These are phyloP conservation scores for Spea multiplicata DNA, from an alignment of 2,113 vertebrate genomes.

Conservation along the genomic window DNA sequence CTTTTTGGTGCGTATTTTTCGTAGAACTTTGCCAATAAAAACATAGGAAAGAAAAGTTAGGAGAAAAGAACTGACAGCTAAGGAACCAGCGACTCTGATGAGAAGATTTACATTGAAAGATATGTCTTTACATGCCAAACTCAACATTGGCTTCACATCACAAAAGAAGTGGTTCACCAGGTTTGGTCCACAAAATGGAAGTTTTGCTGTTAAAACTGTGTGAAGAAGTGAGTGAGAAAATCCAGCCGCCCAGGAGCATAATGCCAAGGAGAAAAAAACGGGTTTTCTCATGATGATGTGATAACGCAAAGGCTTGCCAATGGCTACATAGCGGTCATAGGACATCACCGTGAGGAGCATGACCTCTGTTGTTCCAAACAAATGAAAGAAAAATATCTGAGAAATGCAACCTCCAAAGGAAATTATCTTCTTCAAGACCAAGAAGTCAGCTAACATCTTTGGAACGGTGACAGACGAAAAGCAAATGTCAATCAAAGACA, in stretches of 20 bases:
- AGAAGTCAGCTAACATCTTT: constrained; percentile 31
- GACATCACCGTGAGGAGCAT: constrained; percentile 19
- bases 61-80: constrained; percentile 3
- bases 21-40: constrained; percentile 10
- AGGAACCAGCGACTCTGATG: neutral
- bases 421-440: constrained; percentile 20
- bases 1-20: neutral
- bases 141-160: constrained; percentile 13
- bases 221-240: constrained; percentile 4
- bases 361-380: constrained; percentile 13
- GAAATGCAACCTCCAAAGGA: neutral
- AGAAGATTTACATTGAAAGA: constrained; percentile 22
- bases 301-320: constrained; percentile 28
- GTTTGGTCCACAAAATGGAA: constrained; percentile 28
- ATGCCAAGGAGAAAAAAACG: neutral
- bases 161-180: constrained; percentile 24
- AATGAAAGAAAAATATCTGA: constrained; percentile 18
- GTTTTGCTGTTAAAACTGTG: neutral
- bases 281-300: constrained; percentile 2
- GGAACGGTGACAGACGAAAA: constrained; percentile 2
- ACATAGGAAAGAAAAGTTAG: constrained; percentile 1
- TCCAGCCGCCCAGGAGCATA: neutral
- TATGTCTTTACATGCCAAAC: constrained; percentile 7
- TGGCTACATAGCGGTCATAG: constrained; percentile 35
- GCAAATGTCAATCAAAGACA: constrained; percentile 12